phyloP scores from a whole-genome alignment of 2,888 invertebrate genomes.

The Chrysina gloriosa region DNA sequence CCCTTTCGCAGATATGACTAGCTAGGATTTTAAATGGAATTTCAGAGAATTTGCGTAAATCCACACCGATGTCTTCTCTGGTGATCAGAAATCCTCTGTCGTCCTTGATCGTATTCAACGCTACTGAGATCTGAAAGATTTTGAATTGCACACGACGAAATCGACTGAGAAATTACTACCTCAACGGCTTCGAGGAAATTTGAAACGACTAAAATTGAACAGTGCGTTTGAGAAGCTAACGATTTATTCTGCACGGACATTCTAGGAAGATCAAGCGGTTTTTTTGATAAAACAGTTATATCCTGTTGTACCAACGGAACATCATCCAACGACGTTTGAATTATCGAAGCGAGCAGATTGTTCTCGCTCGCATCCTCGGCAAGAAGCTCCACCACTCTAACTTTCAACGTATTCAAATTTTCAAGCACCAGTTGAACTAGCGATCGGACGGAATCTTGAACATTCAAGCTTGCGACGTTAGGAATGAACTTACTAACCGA shows the following conservation, averaged over 20 bases:
- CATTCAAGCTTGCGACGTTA: constrained; percentile 61
- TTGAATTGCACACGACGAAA: too few relatives aligned
- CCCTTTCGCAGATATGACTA: background rate
- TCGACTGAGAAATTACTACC: background rate
- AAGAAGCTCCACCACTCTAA: constrained; percentile 69
- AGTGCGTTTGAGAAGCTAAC: constrained; percentile 59
- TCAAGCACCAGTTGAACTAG: constrained; percentile 80
- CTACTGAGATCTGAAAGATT: background rate
- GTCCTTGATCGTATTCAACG: background rate
- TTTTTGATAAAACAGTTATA: constrained; percentile 69
- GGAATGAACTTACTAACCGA: constrained; percentile 82
- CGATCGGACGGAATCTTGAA: constrained; percentile 66
- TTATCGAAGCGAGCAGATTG: constrained; percentile 66
- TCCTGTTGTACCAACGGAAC: constrained; percentile 78
- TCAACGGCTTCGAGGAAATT: constrained; percentile 5
- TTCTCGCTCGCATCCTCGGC: constrained; percentile 2
- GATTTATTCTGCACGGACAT: constrained; percentile 74
- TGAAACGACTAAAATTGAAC: constrained; percentile 52
- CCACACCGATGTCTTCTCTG: constrained; percentile 26
- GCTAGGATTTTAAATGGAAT: background rate
- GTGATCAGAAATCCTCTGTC: constrained; percentile 38
- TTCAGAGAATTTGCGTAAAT: constrained; percentile 9
- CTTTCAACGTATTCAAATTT: constrained; percentile 73
- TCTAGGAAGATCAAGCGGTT: constrained; percentile 65
- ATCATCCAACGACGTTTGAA: constrained; percentile 74